Base-by-base conservation (phyloP, 2,888 invertebrate species). In the Cantharis nigra region DNA sequence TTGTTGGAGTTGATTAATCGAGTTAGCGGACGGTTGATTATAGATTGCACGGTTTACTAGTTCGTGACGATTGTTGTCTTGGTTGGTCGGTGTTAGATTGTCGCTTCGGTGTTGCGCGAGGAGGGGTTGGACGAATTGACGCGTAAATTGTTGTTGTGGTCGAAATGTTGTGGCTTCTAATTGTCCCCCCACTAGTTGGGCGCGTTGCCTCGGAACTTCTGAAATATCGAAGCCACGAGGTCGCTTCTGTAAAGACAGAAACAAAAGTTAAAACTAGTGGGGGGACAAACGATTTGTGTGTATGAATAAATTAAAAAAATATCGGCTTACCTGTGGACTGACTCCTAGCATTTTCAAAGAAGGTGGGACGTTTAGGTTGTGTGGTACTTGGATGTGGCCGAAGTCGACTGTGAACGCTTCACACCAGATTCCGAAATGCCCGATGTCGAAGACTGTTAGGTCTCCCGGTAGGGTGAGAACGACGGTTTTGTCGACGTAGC, bases 331-430 rank as follows among this genome's bases (percentile, higher is more conserved):
- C 96, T 97, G 97, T 70, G 97, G 97, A 80, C 96, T 96, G 79
- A 97, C 95, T 80, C 97, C 97, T 69, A 97, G 92, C 97, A 97
- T 97, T 90, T 95, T 95, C 79, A 97, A 92, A 65, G 96, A 96
- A 72, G 97, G 97, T 64, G 97, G 97, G 69, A 97, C 94, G 90
- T 96, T 96, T 80, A 94, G 89, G 74, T 89, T 90, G 80, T 91
- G 91, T 0, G 96, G 96, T 80, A 97, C 91, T 81, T 91, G 87
- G 70, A 97, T 92, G 89, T 97, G 96, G 0, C 97, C 97, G 87
- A 97, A 98, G 90, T 97, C 95, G 69, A 97, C 97, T 67, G 96
- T 94, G 90, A 97, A 97, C 7, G 96, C 95, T 88, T 97, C 96
- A 87, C 97, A 97, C 96, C 97, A 97, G 79, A 97, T 93, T 23